phyloP scores from a whole-genome alignment of 2,113 vertebrate genomes.

The Atractosteus spatula region DNA sequence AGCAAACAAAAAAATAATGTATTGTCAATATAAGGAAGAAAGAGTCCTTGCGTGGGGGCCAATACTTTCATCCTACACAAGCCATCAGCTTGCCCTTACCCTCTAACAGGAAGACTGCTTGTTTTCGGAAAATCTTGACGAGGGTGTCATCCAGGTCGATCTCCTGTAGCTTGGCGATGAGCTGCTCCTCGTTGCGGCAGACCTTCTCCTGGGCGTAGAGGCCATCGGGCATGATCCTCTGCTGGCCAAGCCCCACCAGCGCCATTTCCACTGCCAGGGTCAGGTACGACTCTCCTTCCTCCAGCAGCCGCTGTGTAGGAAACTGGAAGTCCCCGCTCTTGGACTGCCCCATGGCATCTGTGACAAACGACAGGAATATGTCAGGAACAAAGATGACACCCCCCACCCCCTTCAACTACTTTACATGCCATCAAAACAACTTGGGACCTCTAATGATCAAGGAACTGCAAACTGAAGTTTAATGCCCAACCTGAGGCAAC shows the following conservation, averaged over 20 bases:
- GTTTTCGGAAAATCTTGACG: conserved; percentile 91
- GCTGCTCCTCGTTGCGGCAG: conserved; percentile 91
- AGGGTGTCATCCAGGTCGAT: conserved; percentile 81
- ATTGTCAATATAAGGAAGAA: too few relatives aligned
- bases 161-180: conserved; percentile 89
- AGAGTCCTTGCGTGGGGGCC: too few relatives aligned
- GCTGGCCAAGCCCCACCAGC: conserved; percentile 89
- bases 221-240: conserved; percentile 92
- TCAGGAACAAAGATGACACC: too few relatives aligned
- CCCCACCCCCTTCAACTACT: too few relatives aligned
- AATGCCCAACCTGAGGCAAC: too few relatives aligned
- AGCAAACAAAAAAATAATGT: too few relatives aligned
- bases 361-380: conserved; percentile 13
- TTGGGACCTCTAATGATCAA: too few relatives aligned
- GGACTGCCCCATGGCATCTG: conserved; percentile 72
- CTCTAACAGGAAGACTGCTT: conserved; percentile 90
- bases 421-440: too few relatives aligned
- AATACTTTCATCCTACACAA: too few relatives aligned
- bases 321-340: conserved; percentile 84
- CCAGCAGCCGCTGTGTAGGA: conserved; percentile 79
- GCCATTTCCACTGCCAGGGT: conserved; percentile 87
- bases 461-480: too few relatives aligned
- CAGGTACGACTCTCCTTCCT: conserved; percentile 86
- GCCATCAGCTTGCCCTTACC: conserved; percentile 58
- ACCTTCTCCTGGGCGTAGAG: conserved; percentile 95